A percentile compares a stretch with the other conserved stretches of the same genome.
Conservation (phyloP, 2,113 vertebrate species). For the rat (Rattus norvegicus) region DNA sequence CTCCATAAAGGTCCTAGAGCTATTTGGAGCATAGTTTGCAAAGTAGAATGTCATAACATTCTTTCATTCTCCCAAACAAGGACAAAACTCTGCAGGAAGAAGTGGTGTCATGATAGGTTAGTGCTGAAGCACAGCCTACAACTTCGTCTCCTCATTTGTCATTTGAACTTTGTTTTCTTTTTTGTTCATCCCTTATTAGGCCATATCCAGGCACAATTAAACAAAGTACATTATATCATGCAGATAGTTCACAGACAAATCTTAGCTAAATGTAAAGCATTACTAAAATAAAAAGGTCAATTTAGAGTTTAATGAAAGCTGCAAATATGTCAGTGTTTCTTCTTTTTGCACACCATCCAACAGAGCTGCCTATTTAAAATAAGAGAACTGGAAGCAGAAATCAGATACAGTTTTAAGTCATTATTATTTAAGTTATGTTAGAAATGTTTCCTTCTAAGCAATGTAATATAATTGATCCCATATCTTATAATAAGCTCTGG, state of each 20-base stretch:
- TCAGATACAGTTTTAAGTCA: conserved; percentile 81
- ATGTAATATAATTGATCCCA: conserved; percentile 81
- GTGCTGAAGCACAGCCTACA: background rate
- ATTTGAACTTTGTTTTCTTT: background rate
- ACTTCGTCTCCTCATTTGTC: background rate
- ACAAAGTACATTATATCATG: background rate
- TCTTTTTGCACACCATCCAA: conserved; percentile 74
- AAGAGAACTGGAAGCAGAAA: conserved; percentile 80
- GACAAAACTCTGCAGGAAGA: background rate
- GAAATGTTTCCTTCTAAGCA: conserved; percentile 81
- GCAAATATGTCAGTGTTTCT: conserved; percentile 82
- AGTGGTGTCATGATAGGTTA: background rate
- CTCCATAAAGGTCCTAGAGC: background rate
- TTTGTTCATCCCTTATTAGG: background rate
- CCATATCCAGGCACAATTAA: background rate
- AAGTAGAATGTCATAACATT: background rate
- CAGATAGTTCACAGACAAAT: background rate
- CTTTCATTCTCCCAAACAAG: conserved; percentile 12
- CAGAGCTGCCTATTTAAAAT: conserved; percentile 79
- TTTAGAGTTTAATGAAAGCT: conserved; percentile 49
- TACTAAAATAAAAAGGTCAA: background rate
- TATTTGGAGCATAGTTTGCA: background rate
- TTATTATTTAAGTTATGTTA: conserved; percentile 74
- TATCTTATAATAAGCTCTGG: conserved; percentile 79
- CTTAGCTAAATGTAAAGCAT: background rate